Evolutionary conservation across 2,113 vertebrate genomes (phyloP), one percentile per base, ranked within the genome.

Genomic region (Rhadina sibilatrix): DNA sequence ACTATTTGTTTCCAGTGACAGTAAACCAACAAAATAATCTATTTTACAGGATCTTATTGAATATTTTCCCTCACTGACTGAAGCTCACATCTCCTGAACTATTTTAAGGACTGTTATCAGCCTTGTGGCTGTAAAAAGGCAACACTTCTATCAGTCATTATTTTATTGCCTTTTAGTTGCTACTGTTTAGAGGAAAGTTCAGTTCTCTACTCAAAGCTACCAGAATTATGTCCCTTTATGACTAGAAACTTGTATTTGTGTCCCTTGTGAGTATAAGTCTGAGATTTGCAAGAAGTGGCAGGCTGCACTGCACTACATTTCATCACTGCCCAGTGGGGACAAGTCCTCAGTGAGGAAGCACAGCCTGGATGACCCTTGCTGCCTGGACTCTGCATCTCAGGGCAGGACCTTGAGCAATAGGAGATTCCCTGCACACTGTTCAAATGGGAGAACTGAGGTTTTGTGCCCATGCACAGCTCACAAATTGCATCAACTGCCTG

Each of bases 161-260:
- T 49, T 94, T 91, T 90, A 78, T 10, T 75, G 50, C 61, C n/a
- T 82, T 79, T 80, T 53, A 53, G 44, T 63, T 42, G 8, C 54
- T 72, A 28, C 38, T 86, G 50, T 83, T 93, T 27, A 20, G 27
- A 92, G 63, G 37, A 76, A 90, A 94, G 80, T 80, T 38, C 6
- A 1, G 17, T 66, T 54, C 27, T 81, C 27, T 4, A 3, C 50
- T 33, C 68, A 61, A 76, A 77, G n/a, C 71, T 65, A 37, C 21
- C 6, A 11, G 21, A 83, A 30, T 65, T 40, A 40, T 2, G 1
- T 14, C n/a, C 28, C 31, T 82, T 60, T 66, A 50, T 77, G 54
- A 53, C 53, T 31, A 52, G 47, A 52, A 79, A 49, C 18, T 76
- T 50, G n/a, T 24, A 57, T 83, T 94, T 96, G 31, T 42, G 25